These are phyloP conservation scores for Orchestia grillus DNA, from an alignment of 1,140 invertebrate genomes.

Conservation along the genomic window DNA sequence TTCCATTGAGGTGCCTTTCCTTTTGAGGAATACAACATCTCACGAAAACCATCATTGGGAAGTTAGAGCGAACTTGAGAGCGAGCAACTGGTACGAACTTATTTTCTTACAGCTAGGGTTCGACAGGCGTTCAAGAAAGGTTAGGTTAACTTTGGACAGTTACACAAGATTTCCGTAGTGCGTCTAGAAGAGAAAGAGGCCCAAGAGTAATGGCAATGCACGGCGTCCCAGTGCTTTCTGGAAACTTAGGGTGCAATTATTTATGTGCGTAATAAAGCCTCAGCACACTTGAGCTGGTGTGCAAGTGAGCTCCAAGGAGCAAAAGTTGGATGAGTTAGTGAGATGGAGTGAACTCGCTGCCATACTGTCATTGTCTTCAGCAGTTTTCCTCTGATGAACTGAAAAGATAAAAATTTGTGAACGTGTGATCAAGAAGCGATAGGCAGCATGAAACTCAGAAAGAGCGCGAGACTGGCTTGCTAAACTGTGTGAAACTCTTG, in stretches of 20 bases:
- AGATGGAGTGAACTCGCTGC: not conserved
- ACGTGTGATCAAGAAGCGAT: slow-evolving; percentile 28
- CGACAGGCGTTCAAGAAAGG: not conserved
- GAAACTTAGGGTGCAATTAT: slow-evolving; percentile 14
- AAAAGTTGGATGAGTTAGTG: slow-evolving; percentile 8
- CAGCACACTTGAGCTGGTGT: slow-evolving; percentile 35
- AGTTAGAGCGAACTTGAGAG: not conserved
- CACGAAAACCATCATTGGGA: not conserved
- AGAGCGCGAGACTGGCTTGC: slow-evolving; percentile 3
- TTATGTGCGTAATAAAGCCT: not conserved
- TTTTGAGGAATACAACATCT: not conserved
- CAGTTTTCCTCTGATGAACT: slow-evolving; percentile 5
- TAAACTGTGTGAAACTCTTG: not conserved
- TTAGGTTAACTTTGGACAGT: slow-evolving; percentile 17
- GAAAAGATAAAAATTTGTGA: slow-evolving; percentile 26
- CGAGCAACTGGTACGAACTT: not conserved
- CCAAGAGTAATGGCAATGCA: not conserved
- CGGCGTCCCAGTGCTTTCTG: slow-evolving; percentile 37
- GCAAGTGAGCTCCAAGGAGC: not conserved
- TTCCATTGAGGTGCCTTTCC: not conserved
- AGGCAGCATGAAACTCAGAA: slow-evolving; percentile 19
- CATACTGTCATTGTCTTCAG: slow-evolving; percentile 9
- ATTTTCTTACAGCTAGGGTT: not conserved
- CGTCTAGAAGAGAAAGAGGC: slow-evolving; percentile 1
- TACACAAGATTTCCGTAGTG: slow-evolving; percentile 20